These are phyloP conservation scores for Anodontia alba DNA, from an alignment of 2,888 invertebrate genomes.

Conservation along the genomic window DNA sequence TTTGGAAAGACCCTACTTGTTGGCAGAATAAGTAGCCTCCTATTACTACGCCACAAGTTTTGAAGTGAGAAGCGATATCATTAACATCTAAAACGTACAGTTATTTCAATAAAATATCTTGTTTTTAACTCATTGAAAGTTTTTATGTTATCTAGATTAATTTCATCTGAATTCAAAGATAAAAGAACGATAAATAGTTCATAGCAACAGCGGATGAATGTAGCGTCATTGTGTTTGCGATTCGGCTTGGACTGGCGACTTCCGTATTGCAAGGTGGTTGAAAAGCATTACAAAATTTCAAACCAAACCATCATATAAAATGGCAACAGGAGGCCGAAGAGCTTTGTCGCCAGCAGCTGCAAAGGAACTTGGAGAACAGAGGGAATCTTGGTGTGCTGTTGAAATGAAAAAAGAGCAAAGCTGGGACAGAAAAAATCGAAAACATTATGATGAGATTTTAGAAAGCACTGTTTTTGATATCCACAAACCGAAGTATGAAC, in stretches of 20 bases:
- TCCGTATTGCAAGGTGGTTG: neutral
- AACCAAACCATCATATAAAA: slow-evolving; percentile 15
- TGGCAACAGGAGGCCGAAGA: slow-evolving; percentile 40
- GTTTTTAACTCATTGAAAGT: no score
- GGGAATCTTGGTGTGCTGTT: slow-evolving; percentile 82
- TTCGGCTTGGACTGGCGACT: slow-evolving; percentile 27
- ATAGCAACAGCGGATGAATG: slow-evolving; percentile 65
- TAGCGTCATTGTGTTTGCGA: slow-evolving; percentile 45
- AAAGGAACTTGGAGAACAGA: slow-evolving; percentile 64
- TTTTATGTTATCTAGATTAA: no score
- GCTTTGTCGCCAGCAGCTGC: slow-evolving; percentile 65
- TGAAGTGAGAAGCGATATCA: no score
- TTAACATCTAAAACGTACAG: no score
- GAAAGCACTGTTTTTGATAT: slow-evolving; percentile 70
- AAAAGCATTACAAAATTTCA: neutral
- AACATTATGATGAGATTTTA: slow-evolving; percentile 70
- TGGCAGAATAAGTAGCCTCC: no score
- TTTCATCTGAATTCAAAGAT: no score
- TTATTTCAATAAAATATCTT: no score
- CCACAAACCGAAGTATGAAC: slow-evolving; percentile 63
- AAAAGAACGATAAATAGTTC: slow-evolving; percentile 13
- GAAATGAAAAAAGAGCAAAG: slow-evolving; percentile 80
- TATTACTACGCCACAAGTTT: no score
- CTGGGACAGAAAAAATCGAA: slow-evolving; percentile 77
- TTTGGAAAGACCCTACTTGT: no score